Conservation (phyloP, 2,888 invertebrate genomes). For the Cantharis lateralis region DNA sequence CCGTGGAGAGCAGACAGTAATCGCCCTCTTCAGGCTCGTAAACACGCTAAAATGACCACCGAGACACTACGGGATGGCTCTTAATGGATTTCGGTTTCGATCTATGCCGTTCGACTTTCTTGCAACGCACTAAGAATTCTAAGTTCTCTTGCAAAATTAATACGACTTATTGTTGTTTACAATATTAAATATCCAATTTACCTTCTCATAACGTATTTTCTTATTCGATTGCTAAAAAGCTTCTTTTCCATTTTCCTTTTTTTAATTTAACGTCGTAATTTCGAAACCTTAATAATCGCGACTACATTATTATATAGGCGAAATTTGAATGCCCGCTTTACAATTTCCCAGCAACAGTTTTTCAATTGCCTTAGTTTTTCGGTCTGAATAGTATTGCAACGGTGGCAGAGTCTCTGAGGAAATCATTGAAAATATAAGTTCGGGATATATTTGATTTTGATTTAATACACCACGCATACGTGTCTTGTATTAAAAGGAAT, state of each 20-base stretch:
- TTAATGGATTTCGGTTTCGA: conserved; percentile 53
- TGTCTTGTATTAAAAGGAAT: conserved; percentile 29
- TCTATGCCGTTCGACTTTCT: conserved; percentile 38
- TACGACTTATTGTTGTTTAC: conserved; percentile 30
- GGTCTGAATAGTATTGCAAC: conserved; percentile 17
- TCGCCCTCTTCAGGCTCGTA: conserved; percentile 56
- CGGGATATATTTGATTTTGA: conserved; percentile 63
- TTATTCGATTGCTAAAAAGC: neutral
- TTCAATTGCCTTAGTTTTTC: conserved; percentile 9
- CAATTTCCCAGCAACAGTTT: conserved; percentile 2
- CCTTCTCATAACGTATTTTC: neutral
- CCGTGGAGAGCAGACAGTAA: conserved; percentile 53
- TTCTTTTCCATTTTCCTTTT: neutral
- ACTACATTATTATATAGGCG: neutral
- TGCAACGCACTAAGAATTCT: conserved; percentile 25
- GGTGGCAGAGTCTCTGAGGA: conserved; percentile 66
- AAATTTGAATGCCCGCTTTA: neutral
- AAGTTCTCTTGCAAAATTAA: conserved; percentile 34
- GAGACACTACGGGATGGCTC: conserved; percentile 53
- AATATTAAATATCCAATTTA: neutral
- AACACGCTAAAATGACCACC: conserved; percentile 55
- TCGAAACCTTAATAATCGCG: neutral
- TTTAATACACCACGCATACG: conserved; percentile 34
- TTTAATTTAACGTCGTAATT: neutral
- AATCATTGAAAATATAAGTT: conserved; percentile 79